phyloP scores from a whole-genome alignment of 2,797 vertebrate genomes.

The Takifugu rubripes region DNA sequence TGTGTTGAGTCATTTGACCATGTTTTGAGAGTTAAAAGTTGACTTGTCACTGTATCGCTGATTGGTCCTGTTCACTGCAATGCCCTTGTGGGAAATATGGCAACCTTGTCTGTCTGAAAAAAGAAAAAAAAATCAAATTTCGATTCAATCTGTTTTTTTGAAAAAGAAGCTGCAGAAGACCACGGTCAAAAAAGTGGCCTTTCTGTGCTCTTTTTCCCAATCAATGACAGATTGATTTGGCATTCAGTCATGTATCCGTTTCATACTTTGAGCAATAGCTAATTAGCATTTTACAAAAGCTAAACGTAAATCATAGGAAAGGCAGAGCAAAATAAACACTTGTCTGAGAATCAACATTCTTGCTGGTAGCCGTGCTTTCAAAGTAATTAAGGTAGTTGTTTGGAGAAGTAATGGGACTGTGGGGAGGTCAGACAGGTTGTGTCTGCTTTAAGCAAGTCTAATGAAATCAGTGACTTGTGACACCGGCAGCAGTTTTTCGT shows the following conservation, averaged over 20 bases:
- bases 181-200: too few relatives aligned
- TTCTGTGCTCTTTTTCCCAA: constrained; percentile 1
- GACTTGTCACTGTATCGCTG: constrained; percentile 62
- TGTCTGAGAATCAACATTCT: constrained; percentile 48
- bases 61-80: constrained; percentile 51
- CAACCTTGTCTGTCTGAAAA: constrained; percentile 43
- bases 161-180: constrained; percentile 28
- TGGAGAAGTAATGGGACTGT: constrained; percentile 53
- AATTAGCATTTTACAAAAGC: constrained; percentile 18
- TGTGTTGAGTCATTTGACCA: constrained; percentile 67
- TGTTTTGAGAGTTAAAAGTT: constrained; percentile 67
- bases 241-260: constrained; percentile 31
- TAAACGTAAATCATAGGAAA: constrained; percentile 1
- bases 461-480: constrained; percentile 61
- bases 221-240: constrained; percentile 28
- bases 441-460: constrained; percentile 56
- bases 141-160: constrained; percentile 54
- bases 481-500: constrained; percentile 26
- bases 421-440: constrained; percentile 51
- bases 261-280: constrained; percentile 12
- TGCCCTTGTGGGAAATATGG: constrained; percentile 49
- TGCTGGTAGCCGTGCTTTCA: constrained; percentile 37
- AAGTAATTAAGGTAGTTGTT: constrained; percentile 60
- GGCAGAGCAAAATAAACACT: constrained; percentile 15
- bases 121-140: constrained; percentile 63